phyloP scores from a whole-genome alignment of 1,140 invertebrate genomes.

The Aethina tumida region DNA sequence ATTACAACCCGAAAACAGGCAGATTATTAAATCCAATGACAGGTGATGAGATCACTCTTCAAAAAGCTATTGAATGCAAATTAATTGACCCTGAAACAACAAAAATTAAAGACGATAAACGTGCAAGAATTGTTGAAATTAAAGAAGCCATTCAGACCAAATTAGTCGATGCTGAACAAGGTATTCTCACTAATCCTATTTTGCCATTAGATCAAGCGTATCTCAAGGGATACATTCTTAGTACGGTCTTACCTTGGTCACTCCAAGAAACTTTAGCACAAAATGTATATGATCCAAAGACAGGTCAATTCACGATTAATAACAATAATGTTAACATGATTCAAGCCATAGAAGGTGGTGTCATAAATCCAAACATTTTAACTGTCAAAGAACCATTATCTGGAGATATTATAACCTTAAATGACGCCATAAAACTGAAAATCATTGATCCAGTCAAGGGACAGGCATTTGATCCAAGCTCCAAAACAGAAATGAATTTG shows the following conservation, averaged over 20 bases:
- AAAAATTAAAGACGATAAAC: slow-evolving; percentile 63
- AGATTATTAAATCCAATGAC: slow-evolving; percentile 70
- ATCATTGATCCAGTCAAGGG: slow-evolving; percentile 75
- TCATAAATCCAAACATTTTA: slow-evolving; percentile 67
- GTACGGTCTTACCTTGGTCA: slow-evolving; percentile 65
- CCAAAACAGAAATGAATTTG: slow-evolving; percentile 62
- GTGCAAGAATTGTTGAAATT: slow-evolving; percentile 53
- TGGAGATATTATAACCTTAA: slow-evolving; percentile 66
- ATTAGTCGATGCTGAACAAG: slow-evolving; percentile 60
- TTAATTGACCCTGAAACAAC: slow-evolving; percentile 61
- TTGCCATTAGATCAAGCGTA: slow-evolving; percentile 65
- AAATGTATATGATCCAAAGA: slow-evolving; percentile 67
- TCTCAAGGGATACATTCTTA: slow-evolving; percentile 67
- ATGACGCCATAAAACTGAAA: slow-evolving; percentile 69
- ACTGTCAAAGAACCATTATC: slow-evolving; percentile 71
- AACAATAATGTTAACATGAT: slow-evolving; percentile 61
- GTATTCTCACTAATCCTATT: slow-evolving; percentile 56
- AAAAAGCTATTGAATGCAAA: slow-evolving; percentile 58
- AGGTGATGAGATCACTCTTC: slow-evolving; percentile 61
- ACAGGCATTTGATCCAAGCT: slow-evolving; percentile 63
- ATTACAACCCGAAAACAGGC: slow-evolving; percentile 66
- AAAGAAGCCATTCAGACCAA: slow-evolving; percentile 57
- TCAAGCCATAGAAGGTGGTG: slow-evolving; percentile 64
- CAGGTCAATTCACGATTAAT: slow-evolving; percentile 65
- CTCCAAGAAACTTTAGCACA: slow-evolving; percentile 78